Conservation (phyloP, 2,888 invertebrate genomes). For the Pachliopta kotzebuea region DNA sequence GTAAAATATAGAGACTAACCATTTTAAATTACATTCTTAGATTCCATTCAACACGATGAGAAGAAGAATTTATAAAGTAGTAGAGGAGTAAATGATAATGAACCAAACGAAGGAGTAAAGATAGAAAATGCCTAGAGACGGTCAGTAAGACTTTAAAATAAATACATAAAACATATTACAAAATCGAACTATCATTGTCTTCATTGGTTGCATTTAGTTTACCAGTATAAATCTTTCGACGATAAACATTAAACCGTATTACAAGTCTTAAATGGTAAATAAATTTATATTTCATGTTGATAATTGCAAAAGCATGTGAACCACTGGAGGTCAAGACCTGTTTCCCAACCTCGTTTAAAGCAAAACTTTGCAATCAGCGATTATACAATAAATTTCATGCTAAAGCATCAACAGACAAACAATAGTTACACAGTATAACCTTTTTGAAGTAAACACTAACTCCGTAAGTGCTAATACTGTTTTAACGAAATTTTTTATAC, state of each 20-base stretch:
- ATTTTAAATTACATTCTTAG: too few species aligned
- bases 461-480: too few species aligned
- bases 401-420: neutral
- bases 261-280: neutral
- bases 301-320: constrained; percentile 1
- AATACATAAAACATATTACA: too few species aligned
- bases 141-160: too few species aligned
- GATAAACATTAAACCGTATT: neutral
- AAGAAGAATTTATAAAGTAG: too few species aligned
- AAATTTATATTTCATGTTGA: neutral
- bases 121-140: too few species aligned
- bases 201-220: neutral
- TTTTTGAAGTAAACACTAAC: neutral
- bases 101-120: too few species aligned
- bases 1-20: too few species aligned
- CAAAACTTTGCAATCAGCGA: constrained; percentile 4
- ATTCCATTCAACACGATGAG: too few species aligned
- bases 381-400: constrained; percentile 5
- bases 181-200: neutral
- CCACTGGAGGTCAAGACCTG: constrained; percentile 11
- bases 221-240: neutral
- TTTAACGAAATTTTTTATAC: too few species aligned
- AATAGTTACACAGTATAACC: neutral
- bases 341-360: constrained; percentile 15
- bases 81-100: too few species aligned